These are phyloP conservation scores for Silurus glanis DNA, from an alignment of 2,113 vertebrate species.

Conservation along the genomic window DNA sequence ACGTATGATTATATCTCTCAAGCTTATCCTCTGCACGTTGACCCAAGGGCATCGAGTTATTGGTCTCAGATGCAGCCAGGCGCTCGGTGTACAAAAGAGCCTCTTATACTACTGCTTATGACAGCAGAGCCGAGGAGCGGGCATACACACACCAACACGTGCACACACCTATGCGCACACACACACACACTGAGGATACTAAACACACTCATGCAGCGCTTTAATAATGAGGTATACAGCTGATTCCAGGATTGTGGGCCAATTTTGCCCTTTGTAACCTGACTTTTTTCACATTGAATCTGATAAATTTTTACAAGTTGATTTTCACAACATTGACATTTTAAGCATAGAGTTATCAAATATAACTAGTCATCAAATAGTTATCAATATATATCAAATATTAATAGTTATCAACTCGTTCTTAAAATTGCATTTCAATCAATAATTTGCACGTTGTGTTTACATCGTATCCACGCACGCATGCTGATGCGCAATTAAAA, in stretches of 20 bases:
- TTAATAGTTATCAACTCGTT: no score
- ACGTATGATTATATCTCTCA: slow-evolving; percentile 81
- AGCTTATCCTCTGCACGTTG: slow-evolving; percentile 75
- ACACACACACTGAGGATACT: slow-evolving; percentile 13
- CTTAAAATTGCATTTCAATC: no score
- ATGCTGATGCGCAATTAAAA: slow-evolving; percentile 6
- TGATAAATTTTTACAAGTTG: neutral
- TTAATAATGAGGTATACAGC: slow-evolving; percentile 10
- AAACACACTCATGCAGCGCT: neutral
- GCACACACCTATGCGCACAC: slow-evolving; percentile 22
- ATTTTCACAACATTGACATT: neutral
- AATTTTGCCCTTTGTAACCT: neutral
- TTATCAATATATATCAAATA: no score
- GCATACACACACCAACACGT: slow-evolving; percentile 21
- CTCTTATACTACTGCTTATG: slow-evolving; percentile 77
- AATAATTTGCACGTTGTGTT: no score
- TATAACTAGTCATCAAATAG: neutral
- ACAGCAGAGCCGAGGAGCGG: slow-evolving; percentile 48
- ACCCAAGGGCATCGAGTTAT: slow-evolving; percentile 78
- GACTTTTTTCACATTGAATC: neutral
- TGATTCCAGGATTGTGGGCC: neutral
- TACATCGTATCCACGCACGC: neutral
- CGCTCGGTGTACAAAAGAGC: slow-evolving; percentile 80
- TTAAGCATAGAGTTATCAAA: neutral
- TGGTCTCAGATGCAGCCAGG: slow-evolving; percentile 80